These are phyloP conservation scores for Apocrypta bakeri DNA, from an alignment of 1,140 invertebrate species.

Conservation along the genomic window DNA sequence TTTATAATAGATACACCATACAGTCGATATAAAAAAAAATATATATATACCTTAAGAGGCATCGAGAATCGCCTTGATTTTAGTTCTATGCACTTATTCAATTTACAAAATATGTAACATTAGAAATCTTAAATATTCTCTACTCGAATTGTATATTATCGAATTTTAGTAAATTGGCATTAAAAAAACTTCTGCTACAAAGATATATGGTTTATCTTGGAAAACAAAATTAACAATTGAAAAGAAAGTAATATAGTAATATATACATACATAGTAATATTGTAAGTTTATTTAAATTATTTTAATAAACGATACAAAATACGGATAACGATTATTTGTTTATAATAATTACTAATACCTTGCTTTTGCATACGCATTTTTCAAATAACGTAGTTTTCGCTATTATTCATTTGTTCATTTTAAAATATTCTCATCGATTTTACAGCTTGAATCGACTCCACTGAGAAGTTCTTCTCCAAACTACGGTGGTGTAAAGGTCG, in stretches of 20 bases:
- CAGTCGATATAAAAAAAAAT: constrained; percentile 13
- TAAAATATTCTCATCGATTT: constrained; percentile 46
- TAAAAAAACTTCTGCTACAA: background rate
- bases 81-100: background rate
- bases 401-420: constrained; percentile 2
- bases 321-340: constrained; percentile 13
- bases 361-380: background rate
- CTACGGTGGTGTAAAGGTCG: constrained; percentile 48
- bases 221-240: background rate
- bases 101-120: constrained; percentile 38
- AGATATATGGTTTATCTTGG: background rate
- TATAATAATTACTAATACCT: background rate
- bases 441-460: constrained; percentile 56
- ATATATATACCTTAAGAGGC: background rate
- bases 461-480: constrained; percentile 45
- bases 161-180: background rate
- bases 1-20: background rate
- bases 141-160: background rate
- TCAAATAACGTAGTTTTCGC: background rate
- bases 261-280: too few relatives aligned
- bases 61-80: background rate
- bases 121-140: constrained; percentile 6
- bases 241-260: background rate
- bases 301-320: constrained; percentile 46
- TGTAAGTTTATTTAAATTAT: constrained; percentile 42